A percentile compares a stretch with the other conserved stretches of the same genome.
These are phyloP conservation scores for Bombus pascuorum DNA, from an alignment of 1,140 invertebrate species.

Conservation along the genomic window DNA sequence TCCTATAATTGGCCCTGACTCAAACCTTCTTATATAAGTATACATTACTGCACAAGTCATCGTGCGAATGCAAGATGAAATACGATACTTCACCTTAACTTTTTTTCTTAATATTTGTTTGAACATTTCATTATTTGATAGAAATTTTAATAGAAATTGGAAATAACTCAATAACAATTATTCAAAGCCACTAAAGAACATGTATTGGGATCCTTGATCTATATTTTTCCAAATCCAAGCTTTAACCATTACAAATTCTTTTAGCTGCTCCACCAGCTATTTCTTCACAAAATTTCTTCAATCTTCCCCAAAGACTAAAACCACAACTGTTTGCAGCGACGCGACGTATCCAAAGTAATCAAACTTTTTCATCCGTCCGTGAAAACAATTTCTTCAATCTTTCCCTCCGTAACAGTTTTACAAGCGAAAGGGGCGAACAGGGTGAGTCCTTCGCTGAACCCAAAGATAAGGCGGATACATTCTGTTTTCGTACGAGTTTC, in stretches of 20 bases:
- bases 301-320: background rate
- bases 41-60: background rate
- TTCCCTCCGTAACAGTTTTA: background rate
- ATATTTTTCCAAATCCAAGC: background rate
- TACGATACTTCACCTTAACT: background rate
- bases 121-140: too few species aligned
- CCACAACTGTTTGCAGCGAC: too few species aligned
- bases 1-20: background rate
- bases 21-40: background rate
- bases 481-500: slow-evolving; percentile 19
- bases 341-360: background rate
- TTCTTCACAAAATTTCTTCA: background rate
- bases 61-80: background rate
- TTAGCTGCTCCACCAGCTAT: background rate
- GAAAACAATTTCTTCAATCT: slow-evolving; percentile 7
- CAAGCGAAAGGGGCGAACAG: background rate
- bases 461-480: slow-evolving; percentile 28
- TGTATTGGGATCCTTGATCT: background rate
- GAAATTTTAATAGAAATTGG: too few species aligned
- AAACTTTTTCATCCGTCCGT: background rate
- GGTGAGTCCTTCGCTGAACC: background rate
- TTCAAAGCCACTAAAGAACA: too few species aligned
- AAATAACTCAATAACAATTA: background rate
- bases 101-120: too few species aligned
- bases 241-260: background rate